Percentiles rank a stretch among this genome's conserved stretches.
These are phyloP conservation scores for Turritopsis dohrnii DNA, from an alignment of 30 jellyfish, hydroid and myxozoan genomes.

Conservation along the genomic window DNA sequence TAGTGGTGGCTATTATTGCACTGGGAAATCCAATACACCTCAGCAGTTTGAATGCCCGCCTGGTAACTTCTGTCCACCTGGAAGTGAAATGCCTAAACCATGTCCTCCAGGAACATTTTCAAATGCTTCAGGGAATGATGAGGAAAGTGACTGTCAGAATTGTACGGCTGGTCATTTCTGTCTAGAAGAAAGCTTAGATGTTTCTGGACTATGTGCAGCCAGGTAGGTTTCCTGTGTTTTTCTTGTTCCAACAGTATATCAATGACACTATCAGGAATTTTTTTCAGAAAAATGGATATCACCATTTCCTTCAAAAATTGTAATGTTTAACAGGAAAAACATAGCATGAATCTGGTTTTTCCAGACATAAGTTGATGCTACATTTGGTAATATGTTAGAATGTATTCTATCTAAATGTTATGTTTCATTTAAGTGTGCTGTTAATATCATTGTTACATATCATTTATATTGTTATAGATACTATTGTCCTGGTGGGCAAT, in stretches of 20 bases:
- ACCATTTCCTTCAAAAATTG: too few relatives aligned
- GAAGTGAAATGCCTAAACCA: constrained; percentile 49
- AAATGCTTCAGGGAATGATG: constrained; percentile 44
- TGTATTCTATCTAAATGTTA: not conserved
- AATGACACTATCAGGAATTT: too few relatives aligned
- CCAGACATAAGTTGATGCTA: too few relatives aligned
- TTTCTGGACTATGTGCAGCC: constrained; percentile 44
- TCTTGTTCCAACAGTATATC: not conserved
- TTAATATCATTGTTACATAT: not conserved
- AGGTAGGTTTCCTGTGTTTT: constrained; percentile 14
- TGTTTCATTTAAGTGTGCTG: not conserved
- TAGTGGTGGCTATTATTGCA: constrained; percentile 81
- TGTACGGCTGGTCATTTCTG: constrained; percentile 85
- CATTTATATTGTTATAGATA: constrained; percentile 28
- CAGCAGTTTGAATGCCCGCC: constrained; percentile 66
- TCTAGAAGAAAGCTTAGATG: constrained; percentile 39
- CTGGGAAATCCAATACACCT: constrained; percentile 54
- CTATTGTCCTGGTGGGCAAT: constrained; percentile 93
- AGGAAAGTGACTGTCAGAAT: constrained; percentile 47
- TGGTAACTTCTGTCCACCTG: constrained; percentile 82
- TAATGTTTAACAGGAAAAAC: too few relatives aligned
- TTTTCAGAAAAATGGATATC: too few relatives aligned
- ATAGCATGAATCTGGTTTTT: too few relatives aligned
- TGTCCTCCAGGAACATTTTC: constrained; percentile 78
- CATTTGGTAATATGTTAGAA: too few relatives aligned